Evolutionary conservation across 2,113 vertebrate genomes (phyloP).

Genomic region (Platysteira castanea): DNA sequence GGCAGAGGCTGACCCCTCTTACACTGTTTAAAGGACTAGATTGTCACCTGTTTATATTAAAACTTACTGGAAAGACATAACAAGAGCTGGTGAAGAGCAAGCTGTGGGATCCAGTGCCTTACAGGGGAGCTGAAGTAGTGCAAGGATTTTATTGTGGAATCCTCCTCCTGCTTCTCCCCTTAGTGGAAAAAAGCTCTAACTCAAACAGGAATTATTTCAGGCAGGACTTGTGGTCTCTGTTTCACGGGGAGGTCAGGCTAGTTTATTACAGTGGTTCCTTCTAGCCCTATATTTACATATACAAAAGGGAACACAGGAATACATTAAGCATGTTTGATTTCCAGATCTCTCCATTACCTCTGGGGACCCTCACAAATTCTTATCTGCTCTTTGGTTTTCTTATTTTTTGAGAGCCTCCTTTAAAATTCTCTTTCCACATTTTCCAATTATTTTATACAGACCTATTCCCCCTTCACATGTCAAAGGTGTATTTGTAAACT

Average conservation of each 20-base stretch:
- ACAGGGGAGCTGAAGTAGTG: neutral
- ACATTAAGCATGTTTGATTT: neutral
- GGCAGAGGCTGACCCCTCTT: neutral
- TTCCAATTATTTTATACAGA: neutral
- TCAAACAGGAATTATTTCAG: slow-evolving; percentile 2
- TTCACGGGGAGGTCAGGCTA: neutral
- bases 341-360: neutral
- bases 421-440: neutral
- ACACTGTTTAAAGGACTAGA: neutral
- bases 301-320: neutral
- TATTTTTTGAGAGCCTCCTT: neutral
- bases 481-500: neutral
- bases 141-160: neutral
- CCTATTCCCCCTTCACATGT: no score
- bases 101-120: neutral
- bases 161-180: neutral
- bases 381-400: neutral
- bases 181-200: neutral
- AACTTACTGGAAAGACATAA: neutral
- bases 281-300: neutral
- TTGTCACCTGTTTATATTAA: neutral
- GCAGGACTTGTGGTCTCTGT: neutral
- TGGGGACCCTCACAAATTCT: neutral
- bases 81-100: neutral
- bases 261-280: slow-evolving; percentile 18